Percentiles rank a stretch among this genome's conserved stretches.
phyloP scores from a whole-genome alignment of 2,113 vertebrate genomes.

The Pachyramphus minor region DNA sequence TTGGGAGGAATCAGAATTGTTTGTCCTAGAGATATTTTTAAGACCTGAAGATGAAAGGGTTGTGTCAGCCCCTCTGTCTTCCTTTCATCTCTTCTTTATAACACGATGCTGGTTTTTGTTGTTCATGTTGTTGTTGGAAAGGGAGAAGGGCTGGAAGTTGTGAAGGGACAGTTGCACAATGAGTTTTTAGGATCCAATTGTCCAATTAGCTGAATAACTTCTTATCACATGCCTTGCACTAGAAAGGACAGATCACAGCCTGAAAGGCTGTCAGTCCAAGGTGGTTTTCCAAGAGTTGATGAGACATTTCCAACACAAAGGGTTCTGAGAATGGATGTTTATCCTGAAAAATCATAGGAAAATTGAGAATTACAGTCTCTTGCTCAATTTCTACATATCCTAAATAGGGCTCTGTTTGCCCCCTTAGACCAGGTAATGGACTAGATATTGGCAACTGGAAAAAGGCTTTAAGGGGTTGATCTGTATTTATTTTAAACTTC shows the following conservation, averaged over 20 bases:
- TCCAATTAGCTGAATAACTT: neutral
- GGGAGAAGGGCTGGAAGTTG: neutral
- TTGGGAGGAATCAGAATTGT: neutral
- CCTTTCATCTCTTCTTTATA: constrained; percentile 28
- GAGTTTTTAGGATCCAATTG: neutral
- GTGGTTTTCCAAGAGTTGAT: accelerated
- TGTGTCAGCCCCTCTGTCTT: neutral
- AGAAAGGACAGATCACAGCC: neutral
- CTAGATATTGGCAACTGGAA: neutral
- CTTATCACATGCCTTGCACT: neutral
- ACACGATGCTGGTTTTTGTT: neutral
- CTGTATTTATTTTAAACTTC: neutral
- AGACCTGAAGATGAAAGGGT: constrained; percentile 30
- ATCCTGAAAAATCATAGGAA: neutral
- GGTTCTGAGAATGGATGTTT: no score
- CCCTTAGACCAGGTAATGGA: neutral
- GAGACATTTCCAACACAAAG: neutral
- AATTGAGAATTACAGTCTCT: neutral
- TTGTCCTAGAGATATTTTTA: neutral
- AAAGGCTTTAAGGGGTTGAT: neutral
- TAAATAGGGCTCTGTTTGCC: neutral
- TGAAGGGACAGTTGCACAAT: neutral
- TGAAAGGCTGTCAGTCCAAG: neutral
- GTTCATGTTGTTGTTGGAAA: neutral
- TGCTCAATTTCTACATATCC: neutral